Conservation (phyloP, 2,888 invertebrate genomes). For the Drosophila ezoana region DNA sequence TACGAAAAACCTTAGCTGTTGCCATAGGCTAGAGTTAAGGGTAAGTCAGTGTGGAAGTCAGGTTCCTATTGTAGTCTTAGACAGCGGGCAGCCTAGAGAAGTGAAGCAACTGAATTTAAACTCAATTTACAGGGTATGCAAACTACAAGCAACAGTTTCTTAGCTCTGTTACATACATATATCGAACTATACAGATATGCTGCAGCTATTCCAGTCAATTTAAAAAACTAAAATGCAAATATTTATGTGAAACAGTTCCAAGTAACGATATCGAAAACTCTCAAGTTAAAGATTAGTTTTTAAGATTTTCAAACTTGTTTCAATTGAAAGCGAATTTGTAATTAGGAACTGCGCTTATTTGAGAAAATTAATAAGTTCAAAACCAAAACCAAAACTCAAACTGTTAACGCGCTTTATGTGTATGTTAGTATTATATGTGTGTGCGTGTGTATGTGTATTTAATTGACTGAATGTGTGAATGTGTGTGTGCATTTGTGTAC, state of each 20-base stretch:
- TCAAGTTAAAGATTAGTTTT: background rate
- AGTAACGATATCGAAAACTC: background rate
- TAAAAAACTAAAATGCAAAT: background rate
- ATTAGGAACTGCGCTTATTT: background rate
- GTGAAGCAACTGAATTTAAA: conserved; percentile 23
- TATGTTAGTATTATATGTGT: conserved; percentile 24
- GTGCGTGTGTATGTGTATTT: background rate
- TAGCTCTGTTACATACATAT: conserved; percentile 7
- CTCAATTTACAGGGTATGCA: conserved; percentile 51
- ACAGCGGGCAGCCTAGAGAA: background rate
- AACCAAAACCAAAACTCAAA: conserved; percentile 12
- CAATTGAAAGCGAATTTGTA: background rate
- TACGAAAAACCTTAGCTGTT: conserved; percentile 15
- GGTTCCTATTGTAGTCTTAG: conserved; percentile 64
- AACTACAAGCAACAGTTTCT: conserved; percentile 13
- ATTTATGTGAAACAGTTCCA: background rate
- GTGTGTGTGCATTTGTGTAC: conserved; percentile 19
- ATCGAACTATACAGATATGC: background rate
- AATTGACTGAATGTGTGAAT: background rate
- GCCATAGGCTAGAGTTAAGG: conserved; percentile 24
- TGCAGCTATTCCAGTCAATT: conserved; percentile 14
- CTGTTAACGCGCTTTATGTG: conserved; percentile 49
- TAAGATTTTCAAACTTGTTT: background rate
- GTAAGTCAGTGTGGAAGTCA: conserved; percentile 36
- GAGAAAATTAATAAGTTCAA: conserved; percentile 22